A percentile compares a stretch with the other conserved stretches of the same genome.
Conservation (phyloP, 2,797 vertebrate species). For the Antrozous pallidus region DNA sequence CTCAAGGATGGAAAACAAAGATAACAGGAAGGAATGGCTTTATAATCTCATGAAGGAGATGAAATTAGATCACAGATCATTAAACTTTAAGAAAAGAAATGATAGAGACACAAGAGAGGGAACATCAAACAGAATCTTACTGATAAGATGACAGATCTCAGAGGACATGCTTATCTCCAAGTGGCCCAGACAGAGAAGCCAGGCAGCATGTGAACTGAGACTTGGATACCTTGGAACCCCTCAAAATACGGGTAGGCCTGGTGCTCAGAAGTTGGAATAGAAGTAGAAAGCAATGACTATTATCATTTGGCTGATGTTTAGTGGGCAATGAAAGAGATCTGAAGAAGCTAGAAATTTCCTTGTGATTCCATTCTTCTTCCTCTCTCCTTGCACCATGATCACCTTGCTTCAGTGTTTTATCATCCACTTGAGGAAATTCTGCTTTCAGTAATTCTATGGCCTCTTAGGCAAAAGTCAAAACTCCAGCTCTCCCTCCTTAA, state of each 20-base stretch:
- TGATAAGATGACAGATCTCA: fast-evolving
- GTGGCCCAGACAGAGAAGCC: not conserved
- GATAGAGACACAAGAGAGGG: not conserved
- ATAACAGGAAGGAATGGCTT: not conserved
- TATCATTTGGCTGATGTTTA: not conserved
- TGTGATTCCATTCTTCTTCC: not conserved
- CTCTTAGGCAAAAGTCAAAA: too few relatives aligned
- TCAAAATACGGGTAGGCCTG: too few relatives aligned
- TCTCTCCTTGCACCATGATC: not conserved
- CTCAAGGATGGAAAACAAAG: not conserved
- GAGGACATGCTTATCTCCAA: not conserved
- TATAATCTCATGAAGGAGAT: not conserved
- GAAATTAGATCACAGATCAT: not conserved
- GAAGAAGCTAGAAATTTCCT: not conserved
- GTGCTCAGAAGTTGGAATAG: not conserved
- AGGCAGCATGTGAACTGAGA: not conserved
- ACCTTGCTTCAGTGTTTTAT: not conserved
- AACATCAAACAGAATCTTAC: not conserved
- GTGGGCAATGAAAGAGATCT: not conserved
- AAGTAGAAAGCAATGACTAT: too few relatives aligned
- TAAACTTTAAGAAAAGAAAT: not conserved
- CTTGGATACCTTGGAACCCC: not conserved
- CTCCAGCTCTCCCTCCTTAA: not conserved
- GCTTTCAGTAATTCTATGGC: not conserved
- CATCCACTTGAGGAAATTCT: not conserved